phyloP scores from a whole-genome alignment of 2,113 vertebrate species.

The Nettapus auritus region DNA sequence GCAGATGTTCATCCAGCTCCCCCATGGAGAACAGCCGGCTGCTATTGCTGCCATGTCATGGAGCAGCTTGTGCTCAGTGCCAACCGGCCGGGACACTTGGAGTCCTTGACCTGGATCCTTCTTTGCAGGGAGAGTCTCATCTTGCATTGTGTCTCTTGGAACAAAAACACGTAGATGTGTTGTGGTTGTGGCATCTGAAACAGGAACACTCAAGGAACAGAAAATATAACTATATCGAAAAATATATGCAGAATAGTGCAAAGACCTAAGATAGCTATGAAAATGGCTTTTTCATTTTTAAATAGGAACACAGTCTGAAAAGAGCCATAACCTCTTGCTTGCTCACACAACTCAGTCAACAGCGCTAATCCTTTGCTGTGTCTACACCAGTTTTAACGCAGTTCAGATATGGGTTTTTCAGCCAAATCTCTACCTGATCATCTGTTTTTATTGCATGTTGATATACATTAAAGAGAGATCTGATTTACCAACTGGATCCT shows the following conservation, averaged over 20 bases:
- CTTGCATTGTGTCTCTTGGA: neutral
- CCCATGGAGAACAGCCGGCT: neutral
- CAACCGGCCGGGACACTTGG: neutral
- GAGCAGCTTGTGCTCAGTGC: accelerated
- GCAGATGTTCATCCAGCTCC: constrained; percentile 2
- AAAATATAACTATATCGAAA: neutral
- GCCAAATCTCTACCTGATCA: neutral
- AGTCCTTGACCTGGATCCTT: neutral
- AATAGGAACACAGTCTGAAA: neutral
- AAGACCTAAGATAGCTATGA: neutral
- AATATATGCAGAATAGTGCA: neutral
- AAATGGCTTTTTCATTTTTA: neutral
- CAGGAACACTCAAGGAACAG: neutral
- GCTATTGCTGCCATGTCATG: neutral
- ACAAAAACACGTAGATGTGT: neutral
- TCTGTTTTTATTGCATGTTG: neutral
- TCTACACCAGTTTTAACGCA: neutral
- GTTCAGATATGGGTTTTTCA: neutral
- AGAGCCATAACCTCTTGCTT: neutral
- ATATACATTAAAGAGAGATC: no score
- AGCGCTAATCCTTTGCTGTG: neutral
- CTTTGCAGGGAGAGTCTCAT: neutral
- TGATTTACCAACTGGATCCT: no score
- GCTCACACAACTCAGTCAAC: neutral
- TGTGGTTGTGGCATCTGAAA: neutral